Evolutionary conservation across 2,113 vertebrate genomes (phyloP), one percentile per base, ranked within the genome.

Genomic region (Lucifuga dentata): DNA sequence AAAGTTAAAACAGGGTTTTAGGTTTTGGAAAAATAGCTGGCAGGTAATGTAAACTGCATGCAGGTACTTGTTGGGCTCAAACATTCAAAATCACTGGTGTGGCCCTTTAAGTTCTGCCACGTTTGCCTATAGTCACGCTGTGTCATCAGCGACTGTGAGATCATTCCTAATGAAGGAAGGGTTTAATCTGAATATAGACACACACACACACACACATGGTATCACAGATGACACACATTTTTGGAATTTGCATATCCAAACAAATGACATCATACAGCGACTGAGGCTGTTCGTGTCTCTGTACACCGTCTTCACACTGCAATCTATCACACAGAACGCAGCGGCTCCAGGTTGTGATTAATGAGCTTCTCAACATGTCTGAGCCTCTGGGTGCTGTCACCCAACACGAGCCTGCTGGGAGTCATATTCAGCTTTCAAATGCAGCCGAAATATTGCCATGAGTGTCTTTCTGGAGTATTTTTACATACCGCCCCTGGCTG

Each of bases 341-440:
- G 12, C 5, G 67, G 50, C 77, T 80, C 73, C 58, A 78, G 69
- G 63, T 60, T 38, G 43, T 91, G 87, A 91, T 90, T 90, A 84
- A 88, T 89, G 86, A 84, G 65, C 64, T 81, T 67, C 60, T 73
- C 80, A 51, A 39, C 68, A 53, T 21, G 19, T 13, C 71, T 26
- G 38, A 81, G 76, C 64, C 73, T 77, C 51, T 12, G 67, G 68
- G 52, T 80, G 50, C 41, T 35, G 44, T 76, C 26, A 17, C 69
- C 45, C 20, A 78, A 68, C 20, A 40, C 26, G 5, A n/a, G 35
- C n/a, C 33, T 35, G 10, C 35, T 17, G 17, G 41, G 16, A 62
- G 67, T 41, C 64, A 86, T 70, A 70, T 80, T 73, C 83, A 51
- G 81, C 64, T 51, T 48, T 84, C 68, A 81, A 71, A 88, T 21